Conservation (phyloP, 2,113 vertebrate genomes). For the Tichodroma muraria region DNA sequence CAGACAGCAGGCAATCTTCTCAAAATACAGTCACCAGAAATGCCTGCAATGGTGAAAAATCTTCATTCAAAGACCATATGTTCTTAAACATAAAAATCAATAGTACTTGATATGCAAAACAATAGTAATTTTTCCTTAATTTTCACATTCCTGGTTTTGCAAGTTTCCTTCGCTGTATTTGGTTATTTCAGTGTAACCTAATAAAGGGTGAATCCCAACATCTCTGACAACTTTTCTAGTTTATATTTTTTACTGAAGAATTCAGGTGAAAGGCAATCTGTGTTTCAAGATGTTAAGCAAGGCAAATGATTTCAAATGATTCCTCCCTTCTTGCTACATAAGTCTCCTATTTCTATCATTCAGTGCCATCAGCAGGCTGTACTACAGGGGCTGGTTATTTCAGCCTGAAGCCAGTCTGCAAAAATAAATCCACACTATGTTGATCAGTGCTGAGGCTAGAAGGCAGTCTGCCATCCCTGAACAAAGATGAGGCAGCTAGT, state of each 20-base stretch:
- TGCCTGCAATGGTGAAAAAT: background rate
- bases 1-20: background rate
- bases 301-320: background rate
- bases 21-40: background rate
- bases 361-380: background rate
- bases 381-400: background rate
- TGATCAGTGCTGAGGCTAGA: background rate
- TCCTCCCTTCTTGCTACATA: background rate
- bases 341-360: background rate
- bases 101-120: background rate
- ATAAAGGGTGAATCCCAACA: background rate
- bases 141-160: background rate
- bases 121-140: background rate
- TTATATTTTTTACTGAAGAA: background rate
- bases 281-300: background rate
- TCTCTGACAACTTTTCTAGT: background rate
- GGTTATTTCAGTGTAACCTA: background rate
- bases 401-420: background rate
- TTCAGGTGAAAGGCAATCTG: background rate
- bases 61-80: fast-evolving
- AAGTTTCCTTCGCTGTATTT: background rate
- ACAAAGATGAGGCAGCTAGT: background rate
- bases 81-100: background rate
- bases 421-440: background rate
- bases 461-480: background rate